Evolutionary conservation across 2,113 vertebrate species (phyloP).

Genomic region (Oryzias melastigma): DNA sequence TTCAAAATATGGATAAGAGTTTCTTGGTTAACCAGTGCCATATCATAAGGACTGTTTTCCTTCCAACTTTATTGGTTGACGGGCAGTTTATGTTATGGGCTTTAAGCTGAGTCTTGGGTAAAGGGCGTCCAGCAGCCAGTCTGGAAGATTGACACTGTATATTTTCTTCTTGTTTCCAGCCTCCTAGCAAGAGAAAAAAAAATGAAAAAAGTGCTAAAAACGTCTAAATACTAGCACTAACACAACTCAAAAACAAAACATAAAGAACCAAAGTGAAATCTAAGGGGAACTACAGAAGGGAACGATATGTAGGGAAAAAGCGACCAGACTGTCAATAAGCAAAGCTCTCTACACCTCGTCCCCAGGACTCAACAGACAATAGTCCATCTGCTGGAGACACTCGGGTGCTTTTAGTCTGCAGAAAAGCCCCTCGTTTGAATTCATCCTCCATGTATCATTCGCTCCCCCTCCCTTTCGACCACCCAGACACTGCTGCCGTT

Average conservation of each 20-base stretch:
- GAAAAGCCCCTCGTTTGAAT: slow-evolving; percentile 70
- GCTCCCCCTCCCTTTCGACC: slow-evolving; percentile 71
- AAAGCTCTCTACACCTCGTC: slow-evolving; percentile 62
- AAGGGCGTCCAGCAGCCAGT: slow-evolving; percentile 36
- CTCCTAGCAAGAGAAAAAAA: neutral
- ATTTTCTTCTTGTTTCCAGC: slow-evolving; percentile 54
- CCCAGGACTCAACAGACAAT: slow-evolving; percentile 69
- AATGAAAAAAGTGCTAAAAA: too few species aligned
- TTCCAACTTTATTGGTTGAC: slow-evolving; percentile 49
- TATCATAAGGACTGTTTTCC: slow-evolving; percentile 55
- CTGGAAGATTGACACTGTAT: slow-evolving; percentile 47
- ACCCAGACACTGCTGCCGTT: slow-evolving; percentile 75
- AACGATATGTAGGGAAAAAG: slow-evolving; percentile 29
- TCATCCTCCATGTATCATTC: slow-evolving; percentile 64
- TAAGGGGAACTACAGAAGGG: too few species aligned
- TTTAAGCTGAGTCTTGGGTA: slow-evolving; percentile 45
- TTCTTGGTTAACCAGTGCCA: slow-evolving; percentile 54
- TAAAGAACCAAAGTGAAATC: too few species aligned
- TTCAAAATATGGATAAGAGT: slow-evolving; percentile 18
- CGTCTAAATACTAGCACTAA: too few species aligned
- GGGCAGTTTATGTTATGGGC: slow-evolving; percentile 66
- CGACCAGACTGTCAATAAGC: slow-evolving; percentile 49
- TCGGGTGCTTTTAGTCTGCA: slow-evolving; percentile 58
- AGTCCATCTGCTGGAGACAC: slow-evolving; percentile 79
- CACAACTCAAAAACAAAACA: too few species aligned